Conservation (phyloP, 2,888 invertebrate genomes). For the Ommatoiulus sabulosus region DNA sequence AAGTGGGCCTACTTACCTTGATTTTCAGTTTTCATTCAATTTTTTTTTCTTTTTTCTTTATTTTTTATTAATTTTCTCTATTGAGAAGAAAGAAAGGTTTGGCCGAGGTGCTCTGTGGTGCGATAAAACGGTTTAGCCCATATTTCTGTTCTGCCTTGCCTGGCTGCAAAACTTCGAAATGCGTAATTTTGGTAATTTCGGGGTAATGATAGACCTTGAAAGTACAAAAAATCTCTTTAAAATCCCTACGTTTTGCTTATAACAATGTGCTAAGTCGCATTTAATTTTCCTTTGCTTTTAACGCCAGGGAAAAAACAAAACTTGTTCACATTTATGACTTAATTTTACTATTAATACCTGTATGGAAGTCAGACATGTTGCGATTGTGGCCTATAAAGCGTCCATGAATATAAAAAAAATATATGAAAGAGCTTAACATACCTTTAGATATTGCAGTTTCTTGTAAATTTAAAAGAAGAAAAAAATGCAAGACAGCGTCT, state of each 20-base stretch:
- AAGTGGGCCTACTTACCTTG: constrained; percentile 49
- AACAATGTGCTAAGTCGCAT: neutral
- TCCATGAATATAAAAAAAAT: too few relatives aligned
- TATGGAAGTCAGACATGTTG: too few relatives aligned
- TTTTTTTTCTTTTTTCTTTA: neutral
- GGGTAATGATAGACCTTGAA: constrained; percentile 1
- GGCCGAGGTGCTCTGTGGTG: neutral
- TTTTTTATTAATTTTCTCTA: neutral
- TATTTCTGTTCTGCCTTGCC: neutral
- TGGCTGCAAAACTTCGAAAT: neutral
- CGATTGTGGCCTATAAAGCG: too few relatives aligned
- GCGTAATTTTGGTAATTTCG: neutral
- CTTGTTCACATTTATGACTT: neutral
- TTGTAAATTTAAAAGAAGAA: too few relatives aligned
- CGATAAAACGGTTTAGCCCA: neutral
- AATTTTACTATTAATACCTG: neutral
- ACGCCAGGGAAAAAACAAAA: neutral
- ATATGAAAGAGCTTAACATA: too few relatives aligned
- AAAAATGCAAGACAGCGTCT: too few relatives aligned
- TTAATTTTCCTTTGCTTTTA: neutral
- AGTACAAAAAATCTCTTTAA: neutral
- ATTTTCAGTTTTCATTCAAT: neutral
- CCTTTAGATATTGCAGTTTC: too few relatives aligned
- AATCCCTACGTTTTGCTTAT: neutral
- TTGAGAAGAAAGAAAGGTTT: constrained; percentile 12